phyloP scores from a whole-genome alignment of 2,113 vertebrate genomes.

The Rhizomys pruinosus region DNA sequence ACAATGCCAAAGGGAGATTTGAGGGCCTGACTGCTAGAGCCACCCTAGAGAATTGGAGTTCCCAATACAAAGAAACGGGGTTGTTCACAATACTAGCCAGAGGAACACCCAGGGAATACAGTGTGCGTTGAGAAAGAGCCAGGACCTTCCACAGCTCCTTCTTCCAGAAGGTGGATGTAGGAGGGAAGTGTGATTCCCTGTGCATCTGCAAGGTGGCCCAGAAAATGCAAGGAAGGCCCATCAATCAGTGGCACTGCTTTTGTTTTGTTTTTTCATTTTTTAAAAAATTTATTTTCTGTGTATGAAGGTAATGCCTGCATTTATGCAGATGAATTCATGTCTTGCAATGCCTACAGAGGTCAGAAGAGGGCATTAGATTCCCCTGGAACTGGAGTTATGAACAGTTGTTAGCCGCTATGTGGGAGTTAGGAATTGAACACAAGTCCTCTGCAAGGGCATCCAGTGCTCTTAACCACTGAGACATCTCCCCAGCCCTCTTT shows the following conservation, averaged over 20 bases:
- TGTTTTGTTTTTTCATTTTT: too few species aligned
- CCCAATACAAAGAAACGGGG: not conserved
- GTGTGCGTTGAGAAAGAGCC: not conserved
- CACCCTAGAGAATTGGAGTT: rapidly evolving
- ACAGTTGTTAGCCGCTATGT: too few species aligned
- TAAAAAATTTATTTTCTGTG: too few species aligned
- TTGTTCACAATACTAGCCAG: not conserved
- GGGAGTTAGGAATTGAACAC: too few species aligned
- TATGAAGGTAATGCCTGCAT: too few species aligned
- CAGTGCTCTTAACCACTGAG: too few species aligned
- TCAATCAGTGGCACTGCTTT: not conserved
- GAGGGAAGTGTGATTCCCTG: not conserved
- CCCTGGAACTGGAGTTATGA: too few species aligned
- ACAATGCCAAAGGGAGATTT: not conserved
- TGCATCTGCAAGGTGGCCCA: not conserved
- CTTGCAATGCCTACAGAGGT: too few species aligned
- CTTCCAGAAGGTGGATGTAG: not conserved
- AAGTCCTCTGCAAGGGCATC: too few species aligned
- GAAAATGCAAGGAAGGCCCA: not conserved
- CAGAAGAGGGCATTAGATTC: too few species aligned
- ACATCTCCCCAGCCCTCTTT: too few species aligned
- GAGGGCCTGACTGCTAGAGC: not conserved
- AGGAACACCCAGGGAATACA: not conserved
- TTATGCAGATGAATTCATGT: too few species aligned
- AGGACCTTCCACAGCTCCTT: not conserved